Evolutionary conservation across 2,797 vertebrate species (phyloP), one percentile per base, ranked within the genome.

Genomic region (Silurus lanzhouensis): DNA sequence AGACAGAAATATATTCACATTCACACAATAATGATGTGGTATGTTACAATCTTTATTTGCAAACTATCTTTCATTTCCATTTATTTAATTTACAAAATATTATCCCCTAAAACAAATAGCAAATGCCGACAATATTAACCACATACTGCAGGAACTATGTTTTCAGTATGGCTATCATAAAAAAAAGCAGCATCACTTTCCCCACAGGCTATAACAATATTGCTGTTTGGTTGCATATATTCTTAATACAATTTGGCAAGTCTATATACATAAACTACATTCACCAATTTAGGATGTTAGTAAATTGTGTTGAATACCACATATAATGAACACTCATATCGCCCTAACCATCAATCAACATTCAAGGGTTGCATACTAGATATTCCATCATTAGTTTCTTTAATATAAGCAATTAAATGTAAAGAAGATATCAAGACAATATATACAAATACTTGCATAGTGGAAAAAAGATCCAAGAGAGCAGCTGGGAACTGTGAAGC

Each of bases 401-500:
- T 79, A 27, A 68, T 72, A 80, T n/a, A 61, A 79, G 71, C 38
- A 83, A 58, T 78, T 75, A 17, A 74, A 27, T 55, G 70, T 66
- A 75, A 68, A 72, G 22, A 72, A 75, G 48, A 82, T 57, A 76
- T 81, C 77, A 81, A 76, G 31, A 80, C 57, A 63, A 48, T 46
- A 79, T 25, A 25, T 64, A 9, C 6, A 79, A n/a, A 64, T n/a
- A n/a, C 31, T 88, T 90, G 83, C 84, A 90, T 87, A 87, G 86
- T 87, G 58, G 5, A 14, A 44, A 22, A 44, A 44, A 60, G 19
- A 2, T 15, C 55, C 25, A 20, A 22, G 71, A 52, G 22, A 27
- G 52, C 9, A 55, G 27, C 8, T 71, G 6, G n/a, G 68, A 44
- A 52, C n/a, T 55, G 46, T 81, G 13, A 77, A 84, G 70, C 55